These are phyloP conservation scores for Otus scops DNA, from an alignment of 2,797 vertebrate genomes.

Conservation along the genomic window DNA sequence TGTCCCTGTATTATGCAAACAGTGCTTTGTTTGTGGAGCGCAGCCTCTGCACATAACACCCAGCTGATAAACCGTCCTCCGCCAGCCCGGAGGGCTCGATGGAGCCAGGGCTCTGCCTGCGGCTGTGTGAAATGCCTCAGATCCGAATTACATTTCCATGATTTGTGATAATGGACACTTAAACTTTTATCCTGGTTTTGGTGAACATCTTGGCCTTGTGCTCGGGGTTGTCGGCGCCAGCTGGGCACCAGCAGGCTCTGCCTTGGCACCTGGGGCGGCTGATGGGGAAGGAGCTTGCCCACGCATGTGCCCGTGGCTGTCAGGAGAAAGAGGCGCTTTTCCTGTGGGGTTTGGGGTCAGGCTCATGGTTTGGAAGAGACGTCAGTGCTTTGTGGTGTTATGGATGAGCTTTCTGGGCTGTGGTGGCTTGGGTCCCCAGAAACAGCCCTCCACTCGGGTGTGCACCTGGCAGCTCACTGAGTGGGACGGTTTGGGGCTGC, in stretches of 20 bases:
- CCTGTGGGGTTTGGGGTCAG: neutral
- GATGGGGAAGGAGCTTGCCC: neutral
- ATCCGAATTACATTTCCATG: neutral
- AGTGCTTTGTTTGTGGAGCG: neutral
- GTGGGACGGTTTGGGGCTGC: neutral
- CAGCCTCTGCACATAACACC: neutral
- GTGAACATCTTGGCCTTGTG: neutral
- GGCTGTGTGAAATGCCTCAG: neutral
- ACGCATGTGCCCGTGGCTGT: accelerated
- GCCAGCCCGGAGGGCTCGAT: neutral
- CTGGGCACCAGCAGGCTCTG: accelerated
- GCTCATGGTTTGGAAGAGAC: neutral
- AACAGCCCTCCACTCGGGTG: accelerated
- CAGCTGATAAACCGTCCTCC: neutral
- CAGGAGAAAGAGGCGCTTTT: accelerated
- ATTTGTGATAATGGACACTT: neutral
- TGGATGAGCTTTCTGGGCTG: accelerated
- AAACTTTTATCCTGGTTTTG: too few species aligned
- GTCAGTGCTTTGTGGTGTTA: neutral
- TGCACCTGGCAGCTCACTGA: neutral
- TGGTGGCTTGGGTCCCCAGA: neutral
- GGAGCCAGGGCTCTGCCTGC: neutral
- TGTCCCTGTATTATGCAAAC: neutral
- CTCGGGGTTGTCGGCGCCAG: accelerated
- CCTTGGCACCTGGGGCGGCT: neutral